Conservation (phyloP, 2,888 invertebrate genomes). For the Drosophila percnosoma region DNA sequence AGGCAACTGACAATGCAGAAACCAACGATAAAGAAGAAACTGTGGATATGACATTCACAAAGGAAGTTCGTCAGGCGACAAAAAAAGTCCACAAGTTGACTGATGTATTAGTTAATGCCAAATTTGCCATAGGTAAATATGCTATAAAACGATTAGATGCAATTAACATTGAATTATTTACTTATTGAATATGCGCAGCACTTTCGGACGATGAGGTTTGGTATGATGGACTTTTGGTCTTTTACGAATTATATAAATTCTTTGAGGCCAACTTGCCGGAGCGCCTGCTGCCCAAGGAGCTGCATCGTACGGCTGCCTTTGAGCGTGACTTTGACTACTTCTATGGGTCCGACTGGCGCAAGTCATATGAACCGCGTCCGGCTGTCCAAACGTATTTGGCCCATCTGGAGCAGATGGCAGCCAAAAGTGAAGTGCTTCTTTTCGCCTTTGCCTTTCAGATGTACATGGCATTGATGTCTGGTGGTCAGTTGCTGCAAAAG, state of each 20-base stretch:
- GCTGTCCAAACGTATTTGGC: slow-evolving; percentile 89
- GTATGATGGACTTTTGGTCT: slow-evolving; percentile 91
- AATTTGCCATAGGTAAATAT: slow-evolving; percentile 89
- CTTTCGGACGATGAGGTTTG: slow-evolving; percentile 89
- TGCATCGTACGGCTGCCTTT: slow-evolving; percentile 89
- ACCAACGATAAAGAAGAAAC: slow-evolving; percentile 39
- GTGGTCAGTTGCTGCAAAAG: slow-evolving; percentile 90
- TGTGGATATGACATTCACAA: slow-evolving; percentile 84
- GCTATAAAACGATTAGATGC: background rate
- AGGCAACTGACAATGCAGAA: slow-evolving; percentile 5
- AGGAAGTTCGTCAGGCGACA: slow-evolving; percentile 89
- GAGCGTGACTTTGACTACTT: slow-evolving; percentile 90
- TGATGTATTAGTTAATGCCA: slow-evolving; percentile 91
- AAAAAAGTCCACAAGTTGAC: slow-evolving; percentile 91
- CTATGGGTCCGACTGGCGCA: slow-evolving; percentile 88
- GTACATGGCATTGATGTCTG: slow-evolving; percentile 91
- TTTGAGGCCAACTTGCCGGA: slow-evolving; percentile 88
- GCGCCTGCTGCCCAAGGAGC: slow-evolving; percentile 84
- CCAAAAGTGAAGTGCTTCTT: slow-evolving; percentile 87
- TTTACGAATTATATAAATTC: slow-evolving; percentile 91
- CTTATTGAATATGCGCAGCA: slow-evolving; percentile 41
- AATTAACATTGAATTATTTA: background rate
- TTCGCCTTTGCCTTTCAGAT: slow-evolving; percentile 92
- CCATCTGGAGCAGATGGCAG: slow-evolving; percentile 88
- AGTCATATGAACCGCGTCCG: slow-evolving; percentile 85